Base-by-base conservation (phyloP, 1,140 invertebrate species). In the Penaeus vannamei region DNA sequence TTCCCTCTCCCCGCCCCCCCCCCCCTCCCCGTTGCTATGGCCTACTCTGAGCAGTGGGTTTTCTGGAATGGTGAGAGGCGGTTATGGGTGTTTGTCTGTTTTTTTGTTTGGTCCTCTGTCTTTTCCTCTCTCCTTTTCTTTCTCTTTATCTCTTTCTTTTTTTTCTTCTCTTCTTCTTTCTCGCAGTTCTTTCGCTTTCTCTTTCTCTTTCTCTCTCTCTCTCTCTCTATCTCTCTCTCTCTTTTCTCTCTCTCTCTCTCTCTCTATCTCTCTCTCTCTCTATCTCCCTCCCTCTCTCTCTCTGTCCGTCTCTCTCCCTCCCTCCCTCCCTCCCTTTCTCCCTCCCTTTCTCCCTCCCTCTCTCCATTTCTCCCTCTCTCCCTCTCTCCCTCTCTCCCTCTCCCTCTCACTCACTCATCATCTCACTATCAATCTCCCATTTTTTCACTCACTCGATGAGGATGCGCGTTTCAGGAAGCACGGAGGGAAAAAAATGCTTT, bases 111-210 rank as follows among this genome's bases (percentile, higher is more conserved):
- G 17, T n/a, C 20, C 29, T 77, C 20, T 17, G 19, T 22, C 17
- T 29, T 17, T 77, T 22, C 72, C 20, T 22, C 29, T 17, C 29
- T 29, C 32, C 32, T 77, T 77, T 29, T 22, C 20, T 29, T 29
- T 29, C 17, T n/a, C 62, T n/a, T 64, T 64, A 17, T n/a, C n/a
- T 64, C 62, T n/a, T 64, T n/a, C n/a, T n/a, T n/a, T 64, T 64
- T 64, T 64, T n/a, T 64, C 62, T n/a, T n/a, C 62, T 64, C 62
- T n/a, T n/a, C n/a, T 64, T n/a, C 62, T 64, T 64, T n/a, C 62
- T 64, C 62, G 17, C 62, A n/a, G n/a, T n/a, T n/a, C n/a, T n/a
- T n/a, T n/a, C n/a, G n/a, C n/a, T n/a, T n/a, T n/a, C n/a, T 7
- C 26, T 66, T 7, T 7, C 64, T 7, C 2, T 7, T 66, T 26